Conservation (phyloP, 2,888 invertebrate species). For the Drosophila testacea region DNA sequence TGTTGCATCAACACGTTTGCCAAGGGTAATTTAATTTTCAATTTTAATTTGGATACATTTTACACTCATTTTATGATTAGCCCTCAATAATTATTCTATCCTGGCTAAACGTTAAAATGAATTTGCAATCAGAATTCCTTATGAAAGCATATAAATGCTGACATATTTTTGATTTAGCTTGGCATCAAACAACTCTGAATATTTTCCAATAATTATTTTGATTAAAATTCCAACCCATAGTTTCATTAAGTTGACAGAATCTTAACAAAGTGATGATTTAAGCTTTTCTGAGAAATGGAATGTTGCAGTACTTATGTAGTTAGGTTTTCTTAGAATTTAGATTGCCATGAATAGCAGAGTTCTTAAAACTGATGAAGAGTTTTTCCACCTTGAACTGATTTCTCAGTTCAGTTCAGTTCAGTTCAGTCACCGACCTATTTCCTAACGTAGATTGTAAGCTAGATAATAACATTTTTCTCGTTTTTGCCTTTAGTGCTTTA, state of each 20-base stretch:
- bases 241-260: neutral
- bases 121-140: neutral
- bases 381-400: neutral
- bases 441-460: neutral
- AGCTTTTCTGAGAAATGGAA: neutral
- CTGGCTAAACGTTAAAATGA: neutral
- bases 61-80: neutral
- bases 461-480: neutral
- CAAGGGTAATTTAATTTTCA: neutral
- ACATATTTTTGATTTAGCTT: neutral
- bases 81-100: too few relatives aligned
- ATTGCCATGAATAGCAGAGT: neutral
- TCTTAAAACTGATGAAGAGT: neutral
- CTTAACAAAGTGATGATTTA: neutral
- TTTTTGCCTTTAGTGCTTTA: neutral
- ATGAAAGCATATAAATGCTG: neutral
- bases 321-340: neutral
- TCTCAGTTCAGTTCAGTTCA: too few relatives aligned
- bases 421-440: neutral
- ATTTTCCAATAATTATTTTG: neutral
- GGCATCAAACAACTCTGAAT: neutral
- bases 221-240: neutral
- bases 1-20: neutral
- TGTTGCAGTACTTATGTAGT: neutral
- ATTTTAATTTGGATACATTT: conserved; percentile 3